A percentile compares a stretch with the other conserved stretches of the same genome.
Evolutionary conservation across 2,113 vertebrate genomes (phyloP).

Genomic region (Colossoma macropomum): DNA sequence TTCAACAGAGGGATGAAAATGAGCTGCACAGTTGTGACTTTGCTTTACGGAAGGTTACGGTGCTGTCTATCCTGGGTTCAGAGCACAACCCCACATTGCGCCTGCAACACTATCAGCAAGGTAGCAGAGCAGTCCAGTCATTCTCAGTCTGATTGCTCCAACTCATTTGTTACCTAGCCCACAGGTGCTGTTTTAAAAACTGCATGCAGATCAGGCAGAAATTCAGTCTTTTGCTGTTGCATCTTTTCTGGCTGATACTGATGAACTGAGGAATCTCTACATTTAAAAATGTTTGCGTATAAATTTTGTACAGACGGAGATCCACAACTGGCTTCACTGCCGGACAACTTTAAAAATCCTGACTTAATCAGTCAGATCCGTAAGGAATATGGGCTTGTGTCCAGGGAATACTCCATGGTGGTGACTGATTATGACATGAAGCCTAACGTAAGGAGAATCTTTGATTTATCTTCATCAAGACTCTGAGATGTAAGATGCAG

Average conservation of each 20-base stretch:
- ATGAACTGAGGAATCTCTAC: not conserved
- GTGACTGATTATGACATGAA: constrained; percentile 79
- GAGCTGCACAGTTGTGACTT: constrained; percentile 72
- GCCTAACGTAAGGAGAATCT: constrained; percentile 63
- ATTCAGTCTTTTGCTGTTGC: not conserved
- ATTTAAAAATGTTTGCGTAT: not conserved
- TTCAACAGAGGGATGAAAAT: constrained; percentile 73
- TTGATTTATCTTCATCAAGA: not conserved
- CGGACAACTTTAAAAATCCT: constrained; percentile 57
- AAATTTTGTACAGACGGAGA: constrained; percentile 70
- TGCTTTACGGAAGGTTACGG: constrained; percentile 72
- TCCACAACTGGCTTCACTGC: constrained; percentile 47
- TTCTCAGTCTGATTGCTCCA: not conserved
- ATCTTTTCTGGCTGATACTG: not conserved
- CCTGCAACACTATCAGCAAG: constrained; percentile 73
- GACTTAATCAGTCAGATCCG: constrained; percentile 72
- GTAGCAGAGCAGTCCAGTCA: constrained; percentile 54
- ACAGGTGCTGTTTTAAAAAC: not conserved
- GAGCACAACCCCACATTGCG: constrained; percentile 62
- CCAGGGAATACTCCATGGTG: constrained; percentile 77
- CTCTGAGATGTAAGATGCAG: not conserved
- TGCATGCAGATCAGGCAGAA: not conserved
- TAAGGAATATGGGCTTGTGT: constrained; percentile 69
- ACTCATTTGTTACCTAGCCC: not conserved
- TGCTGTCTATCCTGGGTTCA: constrained; percentile 70